Conservation (phyloP, 1,140 invertebrate species). For the Macrobrachium nipponense region DNA sequence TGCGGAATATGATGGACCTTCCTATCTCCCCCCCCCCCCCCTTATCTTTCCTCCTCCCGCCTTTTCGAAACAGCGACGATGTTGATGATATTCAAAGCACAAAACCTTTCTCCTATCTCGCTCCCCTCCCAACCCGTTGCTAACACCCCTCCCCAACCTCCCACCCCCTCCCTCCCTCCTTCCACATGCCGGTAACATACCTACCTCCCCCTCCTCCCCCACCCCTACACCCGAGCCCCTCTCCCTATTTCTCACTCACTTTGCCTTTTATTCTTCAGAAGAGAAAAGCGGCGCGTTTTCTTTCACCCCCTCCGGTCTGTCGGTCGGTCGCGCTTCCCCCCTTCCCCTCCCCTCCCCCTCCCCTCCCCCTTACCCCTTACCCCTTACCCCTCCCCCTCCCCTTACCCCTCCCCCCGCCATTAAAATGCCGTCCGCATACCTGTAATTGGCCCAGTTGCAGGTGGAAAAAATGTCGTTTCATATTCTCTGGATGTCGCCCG, state of each 20-base stretch:
- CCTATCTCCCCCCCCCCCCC: too few relatives aligned
- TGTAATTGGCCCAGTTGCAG: too few relatives aligned
- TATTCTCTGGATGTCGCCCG: slow-evolving; percentile 15
- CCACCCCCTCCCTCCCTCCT: background rate
- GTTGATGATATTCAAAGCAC: too few relatives aligned
- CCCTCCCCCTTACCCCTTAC: too few relatives aligned
- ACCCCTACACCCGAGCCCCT: background rate
- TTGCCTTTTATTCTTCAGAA: background rate
- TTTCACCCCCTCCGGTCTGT: background rate
- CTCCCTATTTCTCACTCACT: slow-evolving; percentile 35
- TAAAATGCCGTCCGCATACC: too few relatives aligned
- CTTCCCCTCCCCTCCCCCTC: background rate
- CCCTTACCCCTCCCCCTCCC: background rate
- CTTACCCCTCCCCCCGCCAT: background rate
- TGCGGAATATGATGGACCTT: too few relatives aligned
- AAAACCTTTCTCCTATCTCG: background rate
- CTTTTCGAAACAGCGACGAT: too few relatives aligned
- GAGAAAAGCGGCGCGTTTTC: background rate
- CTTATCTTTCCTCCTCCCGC: too few relatives aligned
- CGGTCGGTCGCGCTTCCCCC: background rate
- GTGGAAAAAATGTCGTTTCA: background rate
- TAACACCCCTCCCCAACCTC: background rate
- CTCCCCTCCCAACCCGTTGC: background rate
- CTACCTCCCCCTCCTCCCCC: slow-evolving; percentile 13
- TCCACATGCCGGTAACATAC: background rate